Evolutionary conservation across 2,888 invertebrate genomes (phyloP).

Genomic region (Athrips mouffetella): DNA sequence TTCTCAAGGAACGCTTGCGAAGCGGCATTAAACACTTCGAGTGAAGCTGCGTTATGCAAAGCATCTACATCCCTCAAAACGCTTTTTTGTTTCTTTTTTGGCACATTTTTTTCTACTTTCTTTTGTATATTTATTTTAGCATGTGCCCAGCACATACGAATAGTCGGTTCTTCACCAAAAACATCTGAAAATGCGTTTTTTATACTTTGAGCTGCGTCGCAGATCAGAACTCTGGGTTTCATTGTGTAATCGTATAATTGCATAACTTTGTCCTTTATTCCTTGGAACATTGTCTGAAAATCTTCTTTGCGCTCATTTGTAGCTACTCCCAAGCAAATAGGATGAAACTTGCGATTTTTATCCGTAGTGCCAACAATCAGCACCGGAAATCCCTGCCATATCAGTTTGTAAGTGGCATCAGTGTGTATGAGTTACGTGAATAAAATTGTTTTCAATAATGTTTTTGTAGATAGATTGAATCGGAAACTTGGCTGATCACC

Average conservation of each 20-base stretch:
- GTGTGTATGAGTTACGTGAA: constrained; percentile 20
- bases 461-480: constrained; percentile 22
- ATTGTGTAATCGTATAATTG: constrained; percentile 19
- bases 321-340: constrained; percentile 23
- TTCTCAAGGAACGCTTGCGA: constrained; percentile 17
- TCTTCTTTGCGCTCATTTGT: constrained; percentile 25
- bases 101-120: constrained; percentile 22
- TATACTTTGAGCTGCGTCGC: constrained; percentile 27
- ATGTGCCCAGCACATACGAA: constrained; percentile 32
- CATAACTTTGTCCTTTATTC: constrained; percentile 21
- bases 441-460: constrained; percentile 18
- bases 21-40: constrained; percentile 19
- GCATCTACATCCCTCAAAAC: constrained; percentile 20
- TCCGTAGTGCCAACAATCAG: constrained; percentile 29
- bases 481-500: constrained; percentile 17
- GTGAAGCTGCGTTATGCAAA: constrained; percentile 18
- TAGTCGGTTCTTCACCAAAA: constrained; percentile 25
- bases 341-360: constrained; percentile 25
- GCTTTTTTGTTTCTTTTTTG: constrained; percentile 21
- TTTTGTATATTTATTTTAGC: constrained; percentile 29
- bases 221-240: constrained; percentile 23
- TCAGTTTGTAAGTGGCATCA: constrained; percentile 25
- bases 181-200: constrained; percentile 23
- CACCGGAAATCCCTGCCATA: constrained; percentile 32
- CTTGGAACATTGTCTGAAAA: constrained; percentile 26